Evolutionary conservation across 2,113 vertebrate species (phyloP).

Genomic region (Microtus ochrogaster): DNA sequence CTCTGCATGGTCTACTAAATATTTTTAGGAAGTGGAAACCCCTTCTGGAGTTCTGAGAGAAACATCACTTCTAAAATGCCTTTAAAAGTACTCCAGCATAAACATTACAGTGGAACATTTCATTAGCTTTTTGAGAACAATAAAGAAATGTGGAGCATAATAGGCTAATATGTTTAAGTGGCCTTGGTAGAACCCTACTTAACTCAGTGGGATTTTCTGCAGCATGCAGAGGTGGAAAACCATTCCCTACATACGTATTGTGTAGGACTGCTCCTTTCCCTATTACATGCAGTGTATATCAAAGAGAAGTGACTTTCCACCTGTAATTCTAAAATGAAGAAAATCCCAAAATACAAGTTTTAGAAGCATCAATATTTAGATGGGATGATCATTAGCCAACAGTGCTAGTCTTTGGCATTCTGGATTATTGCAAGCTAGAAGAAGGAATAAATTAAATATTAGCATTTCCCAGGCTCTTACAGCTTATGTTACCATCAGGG

Average conservation of each 20-base stretch:
- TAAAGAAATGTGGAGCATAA: slow-evolving; percentile 81
- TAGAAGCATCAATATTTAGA: slow-evolving; percentile 78
- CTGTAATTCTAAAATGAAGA: slow-evolving; percentile 78
- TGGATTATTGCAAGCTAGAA: slow-evolving; percentile 65
- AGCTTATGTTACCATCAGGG: slow-evolving; percentile 56
- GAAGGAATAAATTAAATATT: neutral
- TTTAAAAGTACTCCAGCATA: slow-evolving; percentile 81
- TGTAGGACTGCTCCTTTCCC: slow-evolving; percentile 81
- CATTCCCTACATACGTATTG: slow-evolving; percentile 81
- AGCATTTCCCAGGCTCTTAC: slow-evolving; percentile 44
- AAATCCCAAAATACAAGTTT: slow-evolving; percentile 78
- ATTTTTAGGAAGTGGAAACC: slow-evolving; percentile 76
- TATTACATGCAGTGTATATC: slow-evolving; percentile 75
- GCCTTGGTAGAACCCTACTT: slow-evolving; percentile 84
- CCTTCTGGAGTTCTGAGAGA: slow-evolving; percentile 81
- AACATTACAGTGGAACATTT: slow-evolving; percentile 83
- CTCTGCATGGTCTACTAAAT: slow-evolving; percentile 75
- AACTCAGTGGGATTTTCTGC: slow-evolving; percentile 85
- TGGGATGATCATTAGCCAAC: slow-evolving; percentile 66
- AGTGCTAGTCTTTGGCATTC: slow-evolving; percentile 66
- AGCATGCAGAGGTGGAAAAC: slow-evolving; percentile 83
- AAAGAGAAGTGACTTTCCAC: slow-evolving; percentile 78
- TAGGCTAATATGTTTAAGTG: slow-evolving; percentile 84
- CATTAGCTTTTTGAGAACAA: slow-evolving; percentile 86
- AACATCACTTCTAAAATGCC: slow-evolving; percentile 77